phyloP scores from a whole-genome alignment of 1,140 invertebrate genomes.

The Spodoptera litura region DNA sequence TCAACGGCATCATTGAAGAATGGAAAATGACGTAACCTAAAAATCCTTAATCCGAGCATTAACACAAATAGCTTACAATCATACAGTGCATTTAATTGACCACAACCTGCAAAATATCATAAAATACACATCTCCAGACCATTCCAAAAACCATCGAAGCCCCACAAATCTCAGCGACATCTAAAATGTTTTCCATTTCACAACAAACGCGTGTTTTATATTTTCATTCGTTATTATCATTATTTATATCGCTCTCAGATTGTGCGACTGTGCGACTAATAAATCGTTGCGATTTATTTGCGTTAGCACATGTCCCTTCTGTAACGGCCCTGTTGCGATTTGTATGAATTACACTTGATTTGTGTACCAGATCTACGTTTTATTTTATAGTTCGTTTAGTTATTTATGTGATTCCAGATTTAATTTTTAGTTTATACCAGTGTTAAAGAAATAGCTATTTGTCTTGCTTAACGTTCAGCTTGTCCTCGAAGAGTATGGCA shows the following conservation, averaged over 20 bases:
- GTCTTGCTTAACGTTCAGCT: too few relatives aligned
- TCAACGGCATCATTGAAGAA: too few relatives aligned
- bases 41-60: too few relatives aligned
- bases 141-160: neutral
- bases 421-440: neutral
- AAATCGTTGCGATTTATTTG: slow-evolving; percentile 60
- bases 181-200: slow-evolving; percentile 46
- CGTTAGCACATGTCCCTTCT: slow-evolving; percentile 56
- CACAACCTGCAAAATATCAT: neutral
- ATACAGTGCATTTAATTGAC: too few relatives aligned
- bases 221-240: slow-evolving; percentile 67
- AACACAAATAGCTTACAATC: too few relatives aligned
- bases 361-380: slow-evolving; percentile 15
- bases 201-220: slow-evolving; percentile 54
- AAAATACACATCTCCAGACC: neutral
- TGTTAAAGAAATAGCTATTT: too few relatives aligned
- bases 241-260: slow-evolving; percentile 62
- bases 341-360: slow-evolving; percentile 40
- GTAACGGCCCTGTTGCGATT: slow-evolving; percentile 48
- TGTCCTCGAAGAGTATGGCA: too few relatives aligned
- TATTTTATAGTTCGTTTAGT: slow-evolving; percentile 5
- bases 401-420: slow-evolving; percentile 7
- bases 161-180: slow-evolving; percentile 30
- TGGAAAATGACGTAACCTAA: too few relatives aligned
- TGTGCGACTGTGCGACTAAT: slow-evolving; percentile 49